Evolutionary conservation across 2,797 vertebrate species (phyloP), one percentile per base, ranked within the genome.

Genomic region (Onychomys leucogaster): DNA sequence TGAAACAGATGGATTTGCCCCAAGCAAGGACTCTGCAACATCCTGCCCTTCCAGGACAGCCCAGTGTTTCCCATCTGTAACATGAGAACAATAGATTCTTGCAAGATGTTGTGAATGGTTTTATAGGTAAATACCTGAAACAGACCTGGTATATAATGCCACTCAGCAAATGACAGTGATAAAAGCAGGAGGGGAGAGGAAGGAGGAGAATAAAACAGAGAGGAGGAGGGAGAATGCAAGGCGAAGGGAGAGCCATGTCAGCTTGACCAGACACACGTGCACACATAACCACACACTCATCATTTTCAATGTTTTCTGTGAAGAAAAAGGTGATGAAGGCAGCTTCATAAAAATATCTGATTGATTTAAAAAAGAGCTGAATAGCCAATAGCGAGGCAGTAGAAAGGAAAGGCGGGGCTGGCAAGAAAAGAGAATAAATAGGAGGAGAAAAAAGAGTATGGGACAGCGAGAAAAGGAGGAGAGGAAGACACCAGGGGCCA

Each of bases 41-140:
- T 17, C 4, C 73, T 89, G 17, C 46, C 71, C 90, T 87, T n/a
- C 32, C 19, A 88, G 11, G 23, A 16, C 16, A 21, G 5, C 10
- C n/a, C 57, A 78, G n/a, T 83, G 32, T 82, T 91, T 77, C 69
- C 19, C 55, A 89, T 61, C 8, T 94, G 13, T 90, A 91, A 73
- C 93, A 89, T 75, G 37, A 93, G 13, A 76, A 85, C 83, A 90
- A 73, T 9, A 84, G 43, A 77, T 57, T 6, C n/a, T 41, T 82
- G 11, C 1, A 88, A 89, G 34, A 77, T 91, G 4, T 83, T 80
- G 5, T 80, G 34, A 95, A 32, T 21, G 1, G 81, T 89, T 91
- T 43, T 89, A 1, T 52, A 91, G 5, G 12, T 82, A 57, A 93
- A 83, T 63, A 87, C n/a, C 34, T 87, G 89, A 94, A 95, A 75